Percentiles rank a stretch among this genome's conserved stretches.
Evolutionary conservation across 30 jellyfish, hydroid and myxozoan species (phyloP).

Genomic region (Chrysaora quinquecirrha): DNA sequence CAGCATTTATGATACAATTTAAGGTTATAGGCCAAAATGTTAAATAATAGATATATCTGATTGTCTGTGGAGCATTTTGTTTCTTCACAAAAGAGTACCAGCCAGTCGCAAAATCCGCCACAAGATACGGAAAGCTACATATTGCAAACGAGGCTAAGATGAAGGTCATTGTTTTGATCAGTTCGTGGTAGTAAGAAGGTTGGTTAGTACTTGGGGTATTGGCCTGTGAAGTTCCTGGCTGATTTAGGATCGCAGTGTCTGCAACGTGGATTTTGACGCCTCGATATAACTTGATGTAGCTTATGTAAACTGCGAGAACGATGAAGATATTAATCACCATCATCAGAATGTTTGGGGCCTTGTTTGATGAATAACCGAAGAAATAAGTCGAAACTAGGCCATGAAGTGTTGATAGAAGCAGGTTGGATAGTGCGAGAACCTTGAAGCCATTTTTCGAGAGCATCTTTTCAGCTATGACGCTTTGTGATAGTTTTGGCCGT

Average conservation of each 20-base stretch:
- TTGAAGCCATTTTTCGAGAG: conserved; percentile 21
- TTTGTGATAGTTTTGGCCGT: conserved; percentile 2
- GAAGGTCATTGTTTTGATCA: neutral
- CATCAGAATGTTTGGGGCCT: conserved; percentile 14
- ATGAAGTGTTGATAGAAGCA: conserved; percentile 34
- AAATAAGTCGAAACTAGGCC: conserved; percentile 48
- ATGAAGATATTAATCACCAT: conserved; percentile 16
- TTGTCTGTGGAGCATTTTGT: conserved; percentile 30
- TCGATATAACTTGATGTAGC: conserved; percentile 29
- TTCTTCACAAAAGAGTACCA: conserved; percentile 38
- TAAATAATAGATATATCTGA: conserved; percentile 29
- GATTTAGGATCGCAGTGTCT: neutral
- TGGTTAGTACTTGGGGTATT: neutral
- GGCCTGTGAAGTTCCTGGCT: neutral
- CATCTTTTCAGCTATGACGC: conserved; percentile 9
- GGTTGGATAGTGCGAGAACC: neutral
- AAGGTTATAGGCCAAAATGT: conserved; percentile 12
- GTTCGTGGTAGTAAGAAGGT: neutral
- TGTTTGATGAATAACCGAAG: neutral
- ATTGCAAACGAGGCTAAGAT: conserved; percentile 30
- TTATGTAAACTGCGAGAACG: conserved; percentile 21
- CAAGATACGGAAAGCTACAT: conserved; percentile 36
- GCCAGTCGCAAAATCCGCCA: conserved; percentile 56
- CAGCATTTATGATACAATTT: conserved; percentile 18
- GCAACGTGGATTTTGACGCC: conserved; percentile 27